Base-by-base conservation (phyloP, 53 echinoderm and acorn worm genomes). In the Arbacia lixula region DNA sequence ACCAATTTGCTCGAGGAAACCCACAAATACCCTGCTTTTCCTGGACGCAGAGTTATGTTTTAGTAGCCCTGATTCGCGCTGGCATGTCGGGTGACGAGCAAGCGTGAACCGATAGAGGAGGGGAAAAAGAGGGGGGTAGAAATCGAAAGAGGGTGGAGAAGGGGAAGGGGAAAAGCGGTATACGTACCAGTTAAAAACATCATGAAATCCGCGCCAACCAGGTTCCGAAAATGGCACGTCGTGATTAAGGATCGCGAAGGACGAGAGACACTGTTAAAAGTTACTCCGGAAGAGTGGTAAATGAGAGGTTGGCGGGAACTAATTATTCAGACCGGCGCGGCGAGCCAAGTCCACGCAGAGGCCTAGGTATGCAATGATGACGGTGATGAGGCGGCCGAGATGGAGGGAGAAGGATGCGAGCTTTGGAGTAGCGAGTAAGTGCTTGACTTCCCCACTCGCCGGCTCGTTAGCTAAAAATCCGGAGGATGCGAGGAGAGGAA, bases 161-260 rank as follows among this genome's bases (percentile, higher is more conserved):
- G 8, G 14, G 14, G 8, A 46, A 46, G 46, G 14, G 14, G 46
- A 11, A 19, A 20, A 21, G 21, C 12, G 21, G 5, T 8, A 63
- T 63, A 81, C 82, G 42, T 81, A 64, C 64, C 82, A 63, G 82
- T 63, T 81, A 63, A 64, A 64, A 81, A 81, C 82, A 81, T 81
- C 63, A 38, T 81, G 82, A 29, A 80, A 42, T 81, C 63, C 6
- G 38, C n/a, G 24, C 6, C n/a, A n/a, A n/a, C n/a, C n/a, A n/a
- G n/a, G n/a, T n/a, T n/a, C n/a, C n/a, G 53, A 74, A 77, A 77
- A 77, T 58, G 37, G 36, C 78, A 40, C 25, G 57, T 60, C 34
- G 55, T 77, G 78, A 77, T 77, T 77, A 77, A 24, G 21, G 24
- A 37, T 14, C 5, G 40, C 58, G 78, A 77, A 77, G 78, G 78